Evolutionary conservation across 2,888 invertebrate genomes (phyloP).

Genomic region (Microctonus hyperodae): DNA sequence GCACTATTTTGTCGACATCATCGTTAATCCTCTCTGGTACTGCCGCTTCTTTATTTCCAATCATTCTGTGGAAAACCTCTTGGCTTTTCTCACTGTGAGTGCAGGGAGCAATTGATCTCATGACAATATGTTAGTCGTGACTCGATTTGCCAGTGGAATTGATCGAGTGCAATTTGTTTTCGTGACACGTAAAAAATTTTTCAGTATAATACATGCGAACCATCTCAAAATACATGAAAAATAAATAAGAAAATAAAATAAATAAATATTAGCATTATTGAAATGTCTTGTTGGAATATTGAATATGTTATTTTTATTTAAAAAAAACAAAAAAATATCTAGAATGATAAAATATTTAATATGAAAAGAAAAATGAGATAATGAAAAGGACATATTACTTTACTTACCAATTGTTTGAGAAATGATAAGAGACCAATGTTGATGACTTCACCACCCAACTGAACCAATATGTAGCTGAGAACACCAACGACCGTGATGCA

Average conservation of each 20-base stretch:
- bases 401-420: slow-evolving; percentile 85
- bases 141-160: slow-evolving; percentile 24
- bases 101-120: slow-evolving; percentile 25
- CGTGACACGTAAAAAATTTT: slow-evolving; percentile 26
- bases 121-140: slow-evolving; percentile 23
- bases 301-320: background rate
- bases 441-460: slow-evolving; percentile 93
- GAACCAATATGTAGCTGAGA: slow-evolving; percentile 85
- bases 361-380: background rate
- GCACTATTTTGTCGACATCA: background rate
- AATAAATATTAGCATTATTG: background rate
- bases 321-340: background rate
- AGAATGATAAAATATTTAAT: background rate
- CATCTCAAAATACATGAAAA: slow-evolving; percentile 3
- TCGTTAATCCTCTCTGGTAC: slow-evolving; percentile 31
- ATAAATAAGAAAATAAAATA: too few relatives aligned
- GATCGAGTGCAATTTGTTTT: slow-evolving; percentile 25
- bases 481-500: slow-evolving; percentile 86
- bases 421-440: slow-evolving; percentile 93
- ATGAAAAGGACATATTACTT: background rate
- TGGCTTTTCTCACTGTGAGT: slow-evolving; percentile 23
- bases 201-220: background rate
- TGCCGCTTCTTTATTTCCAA: slow-evolving; percentile 23
- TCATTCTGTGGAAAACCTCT: slow-evolving; percentile 14
- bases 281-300: background rate